Evolutionary conservation across 2,888 invertebrate species (phyloP).

Genomic region (Netelia melanura): DNA sequence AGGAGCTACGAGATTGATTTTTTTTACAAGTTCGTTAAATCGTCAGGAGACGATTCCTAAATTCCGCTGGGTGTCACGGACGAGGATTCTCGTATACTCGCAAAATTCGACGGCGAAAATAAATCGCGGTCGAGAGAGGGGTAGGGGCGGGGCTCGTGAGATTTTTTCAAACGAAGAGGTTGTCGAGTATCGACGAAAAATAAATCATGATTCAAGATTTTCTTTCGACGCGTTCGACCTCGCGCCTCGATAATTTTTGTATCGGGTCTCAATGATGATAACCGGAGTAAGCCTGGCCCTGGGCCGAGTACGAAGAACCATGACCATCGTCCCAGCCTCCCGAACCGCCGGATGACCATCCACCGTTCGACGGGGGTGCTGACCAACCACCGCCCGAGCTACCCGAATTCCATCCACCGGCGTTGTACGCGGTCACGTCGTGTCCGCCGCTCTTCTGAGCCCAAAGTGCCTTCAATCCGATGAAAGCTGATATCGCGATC

Average conservation of each 20-base stretch:
- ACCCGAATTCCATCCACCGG: constrained; percentile 75
- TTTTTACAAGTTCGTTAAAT: constrained; percentile 20
- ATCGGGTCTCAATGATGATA: constrained; percentile 77
- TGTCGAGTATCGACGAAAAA: background rate
- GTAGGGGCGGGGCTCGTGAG: background rate
- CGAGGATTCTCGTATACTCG: constrained; percentile 25
- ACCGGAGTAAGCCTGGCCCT: constrained; percentile 80
- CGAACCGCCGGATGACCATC: constrained; percentile 74
- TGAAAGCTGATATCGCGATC: constrained; percentile 87
- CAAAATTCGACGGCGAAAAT: constrained; percentile 13
- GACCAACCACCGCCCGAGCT: constrained; percentile 72
- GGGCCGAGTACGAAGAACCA: constrained; percentile 72
- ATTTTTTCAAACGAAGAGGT: constrained; percentile 26
- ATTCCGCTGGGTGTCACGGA: constrained; percentile 20
- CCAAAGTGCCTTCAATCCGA: constrained; percentile 83
- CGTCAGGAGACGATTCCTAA: constrained; percentile 19
- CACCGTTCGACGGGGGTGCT: constrained; percentile 60
- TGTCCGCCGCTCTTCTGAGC: constrained; percentile 78
- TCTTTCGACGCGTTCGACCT: background rate
- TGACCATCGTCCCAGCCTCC: constrained; percentile 80
- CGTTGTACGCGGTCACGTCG: constrained; percentile 81
- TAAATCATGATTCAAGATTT: constrained; percentile 5
- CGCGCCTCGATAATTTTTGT: background rate
- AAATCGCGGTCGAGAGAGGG: constrained; percentile 4
- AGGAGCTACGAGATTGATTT: constrained; percentile 32